Base-by-base conservation (phyloP, 2,797 vertebrate species). In the Parotocinclus haroldoi region DNA sequence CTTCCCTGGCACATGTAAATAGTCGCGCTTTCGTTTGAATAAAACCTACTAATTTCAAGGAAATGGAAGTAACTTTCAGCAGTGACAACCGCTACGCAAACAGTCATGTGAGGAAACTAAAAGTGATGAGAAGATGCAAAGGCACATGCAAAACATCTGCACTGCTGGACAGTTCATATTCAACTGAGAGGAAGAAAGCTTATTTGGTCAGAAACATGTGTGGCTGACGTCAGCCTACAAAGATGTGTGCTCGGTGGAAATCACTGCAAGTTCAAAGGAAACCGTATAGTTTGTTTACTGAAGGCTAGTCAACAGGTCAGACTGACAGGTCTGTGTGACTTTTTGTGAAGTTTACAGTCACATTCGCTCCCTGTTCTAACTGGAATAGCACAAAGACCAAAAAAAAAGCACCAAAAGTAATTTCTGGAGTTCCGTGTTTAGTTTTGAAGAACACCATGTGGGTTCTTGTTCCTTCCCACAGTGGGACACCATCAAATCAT, bases 291-390 rank as follows among this genome's bases (percentile, higher is more conserved):
- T 51, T 79, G 66, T 73, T 78, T 83, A 79, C 73, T 76, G 77
- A 76, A 64, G 76, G 81, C 56, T 78, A 70, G 71, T 78, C 76
- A 81, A 84, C 82, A 78, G 82, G 76, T 74, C 74, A 80, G 58
- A 63, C 58, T 62, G 77, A 82, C 77, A 58, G 56, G 59, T 81
- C 82, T 83, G 62, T 80, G 76, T 72, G 79, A 75, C 73, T 40
- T 5, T 40, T 40, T 40, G 9, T 40, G 9, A 40, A 40, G 9
- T 40, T 5, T 9, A 40, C 9, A 9, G 5, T 9, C 5, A 42
- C 1, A 68, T 17, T 2, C 60, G 50, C 19, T 19, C 12, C 13
- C 6, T 58, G 19, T 46, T 58, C 27, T 5, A 27, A 27, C 2
- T 27, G 27, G 27, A 27, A 27, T 5, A 27, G 27, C 2, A 27